A percentile compares a stretch with the other conserved stretches of the same genome.
phyloP scores from a whole-genome alignment of 2,113 vertebrate genomes.

The Microtus richardsoni region DNA sequence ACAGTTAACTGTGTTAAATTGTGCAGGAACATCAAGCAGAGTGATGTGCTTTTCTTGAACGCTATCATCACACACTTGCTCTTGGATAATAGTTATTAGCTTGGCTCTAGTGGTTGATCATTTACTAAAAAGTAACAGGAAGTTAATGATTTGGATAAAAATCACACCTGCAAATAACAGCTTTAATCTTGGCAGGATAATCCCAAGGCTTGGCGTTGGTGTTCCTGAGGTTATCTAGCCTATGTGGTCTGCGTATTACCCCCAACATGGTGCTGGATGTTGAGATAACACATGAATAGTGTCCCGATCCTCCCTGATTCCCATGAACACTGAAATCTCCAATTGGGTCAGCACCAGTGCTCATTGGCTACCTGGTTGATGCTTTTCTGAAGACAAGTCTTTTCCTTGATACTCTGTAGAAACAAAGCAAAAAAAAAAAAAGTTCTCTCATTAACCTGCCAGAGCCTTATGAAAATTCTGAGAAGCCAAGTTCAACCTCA shows the following conservation, averaged over 20 bases:
- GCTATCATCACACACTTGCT: background rate
- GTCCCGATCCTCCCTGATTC: background rate
- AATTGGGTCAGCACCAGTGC: background rate
- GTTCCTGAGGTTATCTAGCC: background rate
- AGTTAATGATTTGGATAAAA: constrained; percentile 45
- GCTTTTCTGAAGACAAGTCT: constrained; percentile 42
- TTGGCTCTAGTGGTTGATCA: background rate
- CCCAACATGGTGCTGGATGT: background rate
- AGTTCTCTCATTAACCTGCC: constrained; percentile 70
- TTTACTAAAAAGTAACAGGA: constrained; percentile 12
- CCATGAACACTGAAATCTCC: background rate
- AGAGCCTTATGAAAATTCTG: constrained; percentile 66
- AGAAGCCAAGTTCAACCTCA: constrained; percentile 63
- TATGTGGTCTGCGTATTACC: fast-evolving
- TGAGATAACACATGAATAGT: background rate
- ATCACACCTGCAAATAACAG: background rate
- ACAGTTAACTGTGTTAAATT: background rate
- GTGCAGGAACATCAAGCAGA: background rate
- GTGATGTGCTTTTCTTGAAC: background rate
- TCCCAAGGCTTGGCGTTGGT: background rate
- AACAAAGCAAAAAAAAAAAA: background rate
- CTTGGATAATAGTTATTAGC: background rate
- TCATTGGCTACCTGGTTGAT: background rate
- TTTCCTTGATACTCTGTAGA: constrained; percentile 54
- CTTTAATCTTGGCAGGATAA: background rate